These are phyloP conservation scores for Apis laboriosa DNA, from an alignment of 1,140 invertebrate species.

Conservation along the genomic window DNA sequence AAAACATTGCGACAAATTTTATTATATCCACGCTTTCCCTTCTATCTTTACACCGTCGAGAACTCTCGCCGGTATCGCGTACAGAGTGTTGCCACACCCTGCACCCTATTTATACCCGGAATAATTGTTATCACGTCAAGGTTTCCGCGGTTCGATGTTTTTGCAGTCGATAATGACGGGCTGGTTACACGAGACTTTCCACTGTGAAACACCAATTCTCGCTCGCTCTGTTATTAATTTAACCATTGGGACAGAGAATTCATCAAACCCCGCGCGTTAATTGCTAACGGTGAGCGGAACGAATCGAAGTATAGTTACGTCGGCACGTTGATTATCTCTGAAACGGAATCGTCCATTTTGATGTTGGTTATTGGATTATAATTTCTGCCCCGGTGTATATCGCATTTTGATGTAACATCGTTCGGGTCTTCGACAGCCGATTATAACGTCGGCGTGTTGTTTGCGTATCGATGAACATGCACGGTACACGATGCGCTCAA, in stretches of 20 bases:
- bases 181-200: background rate
- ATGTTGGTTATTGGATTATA: conserved; percentile 55
- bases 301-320: conserved; percentile 59
- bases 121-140: conserved; percentile 3
- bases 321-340: conserved; percentile 58
- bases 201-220: conserved; percentile 7
- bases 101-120: background rate
- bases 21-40: no score
- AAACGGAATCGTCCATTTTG: conserved; percentile 61
- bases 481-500: conserved; percentile 43
- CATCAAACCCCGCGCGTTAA: conserved; percentile 42
- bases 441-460: conserved; percentile 20
- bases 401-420: conserved; percentile 52
- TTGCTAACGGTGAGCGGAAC: conserved; percentile 52
- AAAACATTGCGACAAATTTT: no score
- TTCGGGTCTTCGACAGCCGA: background rate
- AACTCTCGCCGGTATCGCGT: no score
- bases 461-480: conserved; percentile 49
- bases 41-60: no score
- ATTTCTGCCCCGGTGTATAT: conserved; percentile 48
- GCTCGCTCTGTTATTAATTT: conserved; percentile 35
- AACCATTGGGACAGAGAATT: conserved; percentile 45
- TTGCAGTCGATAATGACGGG: conserved; percentile 26
- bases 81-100: no score
- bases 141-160: background rate